phyloP scores from a whole-genome alignment of 2,888 invertebrate species.

The Periphyllus acericola region DNA sequence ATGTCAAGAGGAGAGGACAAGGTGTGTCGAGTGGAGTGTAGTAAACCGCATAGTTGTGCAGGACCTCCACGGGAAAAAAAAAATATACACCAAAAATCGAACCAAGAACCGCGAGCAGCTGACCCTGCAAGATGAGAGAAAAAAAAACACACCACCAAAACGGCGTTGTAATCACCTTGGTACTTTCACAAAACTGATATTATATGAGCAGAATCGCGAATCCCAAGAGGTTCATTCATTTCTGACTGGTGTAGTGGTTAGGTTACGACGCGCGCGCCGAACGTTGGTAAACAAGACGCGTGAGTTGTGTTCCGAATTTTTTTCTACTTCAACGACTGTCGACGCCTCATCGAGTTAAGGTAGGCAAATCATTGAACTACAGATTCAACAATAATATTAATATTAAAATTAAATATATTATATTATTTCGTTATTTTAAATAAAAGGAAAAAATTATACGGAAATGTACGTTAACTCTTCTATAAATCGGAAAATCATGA shows the following conservation, averaged over 20 bases:
- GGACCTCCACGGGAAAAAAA: conserved; percentile 44
- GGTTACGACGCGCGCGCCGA: conserved; percentile 58
- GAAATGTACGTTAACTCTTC: not conserved
- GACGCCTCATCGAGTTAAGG: conserved; percentile 53
- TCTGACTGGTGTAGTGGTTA: conserved; percentile 56
- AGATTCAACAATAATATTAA: not conserved
- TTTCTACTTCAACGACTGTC: conserved; percentile 14
- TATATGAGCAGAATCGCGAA: conserved; percentile 60
- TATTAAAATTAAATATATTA: too few relatives aligned
- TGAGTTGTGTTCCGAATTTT: conserved; percentile 37
- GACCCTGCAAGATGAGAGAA: conserved; percentile 60
- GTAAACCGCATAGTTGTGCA: conserved; percentile 44
- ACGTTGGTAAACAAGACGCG: conserved; percentile 48
- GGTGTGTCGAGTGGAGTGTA: conserved; percentile 47
- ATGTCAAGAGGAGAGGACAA: conserved; percentile 53
- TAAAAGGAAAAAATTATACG: not conserved
- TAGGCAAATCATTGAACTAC: conserved; percentile 37
- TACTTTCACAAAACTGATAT: conserved; percentile 61
- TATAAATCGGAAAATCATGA: not conserved
- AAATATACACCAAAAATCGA: conserved; percentile 11
- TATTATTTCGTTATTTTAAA: not conserved
- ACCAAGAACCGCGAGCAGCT: conserved; percentile 28
- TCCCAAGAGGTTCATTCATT: conserved; percentile 61
- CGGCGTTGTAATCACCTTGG: conserved; percentile 54
- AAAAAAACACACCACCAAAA: conserved; percentile 58